phyloP scores from a whole-genome alignment of 2,888 invertebrate genomes.

The Tipula helvola region DNA sequence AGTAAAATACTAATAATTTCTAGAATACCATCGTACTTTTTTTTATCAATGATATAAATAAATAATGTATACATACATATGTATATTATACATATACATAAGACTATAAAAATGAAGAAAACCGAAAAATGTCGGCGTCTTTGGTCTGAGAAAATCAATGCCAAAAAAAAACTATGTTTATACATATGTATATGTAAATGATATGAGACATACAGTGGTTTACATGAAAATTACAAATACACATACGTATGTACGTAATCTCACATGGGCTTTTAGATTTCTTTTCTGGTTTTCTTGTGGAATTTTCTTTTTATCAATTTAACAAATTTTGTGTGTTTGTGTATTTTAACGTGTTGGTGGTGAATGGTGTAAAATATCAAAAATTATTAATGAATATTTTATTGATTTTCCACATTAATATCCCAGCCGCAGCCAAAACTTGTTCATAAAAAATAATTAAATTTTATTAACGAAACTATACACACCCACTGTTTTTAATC shows the following conservation, averaged over 20 bases:
- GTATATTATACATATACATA: not conserved
- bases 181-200: not conserved
- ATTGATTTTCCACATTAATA: too few relatives aligned
- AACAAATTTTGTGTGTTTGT: not conserved
- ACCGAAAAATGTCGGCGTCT: not conserved
- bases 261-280: not conserved
- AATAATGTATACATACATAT: too few relatives aligned
- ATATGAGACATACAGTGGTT: not conserved
- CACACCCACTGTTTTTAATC: not conserved
- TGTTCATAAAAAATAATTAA: not conserved
- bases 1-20: not conserved
- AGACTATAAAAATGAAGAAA: not conserved
- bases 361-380: not conserved
- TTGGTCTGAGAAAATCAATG: not conserved
- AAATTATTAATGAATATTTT: not conserved
- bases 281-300: not conserved
- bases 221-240: not conserved
- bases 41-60: not conserved
- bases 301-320: not conserved
- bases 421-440: not conserved
- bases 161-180: not conserved
- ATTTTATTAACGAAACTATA: not conserved
- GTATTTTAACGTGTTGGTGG: not conserved
- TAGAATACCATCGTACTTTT: not conserved
- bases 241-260: not conserved